phyloP scores from a whole-genome alignment of 2,888 invertebrate genomes.

The Thymelicus acteon region DNA sequence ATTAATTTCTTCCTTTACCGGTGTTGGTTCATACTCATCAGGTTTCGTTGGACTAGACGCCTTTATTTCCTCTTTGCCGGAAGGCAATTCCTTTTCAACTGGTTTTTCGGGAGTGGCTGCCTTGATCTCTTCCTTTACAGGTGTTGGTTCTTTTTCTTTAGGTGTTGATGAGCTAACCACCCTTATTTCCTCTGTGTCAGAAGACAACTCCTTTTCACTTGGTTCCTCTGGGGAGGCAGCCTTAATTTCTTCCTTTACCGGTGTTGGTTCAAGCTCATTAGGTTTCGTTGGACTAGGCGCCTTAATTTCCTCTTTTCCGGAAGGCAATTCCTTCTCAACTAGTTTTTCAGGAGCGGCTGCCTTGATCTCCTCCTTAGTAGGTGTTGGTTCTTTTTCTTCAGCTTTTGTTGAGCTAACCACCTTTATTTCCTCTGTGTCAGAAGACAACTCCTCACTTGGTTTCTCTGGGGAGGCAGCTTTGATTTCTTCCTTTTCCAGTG shows the following conservation, averaged over 20 bases:
- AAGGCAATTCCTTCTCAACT: not conserved
- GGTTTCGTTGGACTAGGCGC: not conserved
- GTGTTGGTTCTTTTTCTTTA: not conserved
- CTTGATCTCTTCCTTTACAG: no score
- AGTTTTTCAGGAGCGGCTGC: not conserved
- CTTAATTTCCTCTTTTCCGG: not conserved
- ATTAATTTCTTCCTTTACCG: conserved; percentile 4
- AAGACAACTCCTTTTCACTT: not conserved
- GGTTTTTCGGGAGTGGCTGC: no score
- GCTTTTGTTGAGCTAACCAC: conserved; percentile 9
- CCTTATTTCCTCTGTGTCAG: not conserved
- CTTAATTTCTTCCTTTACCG: not conserved
- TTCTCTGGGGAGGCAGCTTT: not conserved
- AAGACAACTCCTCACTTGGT: not conserved
- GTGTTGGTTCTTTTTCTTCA: not conserved
- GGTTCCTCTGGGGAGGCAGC: no score
- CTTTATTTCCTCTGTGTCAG: conserved; percentile 5
- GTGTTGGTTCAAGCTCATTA: not conserved
- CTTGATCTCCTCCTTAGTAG: not conserved
- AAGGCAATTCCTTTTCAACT: not conserved
- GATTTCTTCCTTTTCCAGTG: conserved; percentile 6
- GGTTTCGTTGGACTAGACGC: no score
- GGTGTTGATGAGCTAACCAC: not conserved
- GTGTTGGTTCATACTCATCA: not conserved
- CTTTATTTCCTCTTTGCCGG: not conserved